A percentile compares a stretch with the other conserved stretches of the same genome.
These are phyloP conservation scores for Camptogramma bilineatum DNA, from an alignment of 2,888 invertebrate genomes.

Conservation along the genomic window DNA sequence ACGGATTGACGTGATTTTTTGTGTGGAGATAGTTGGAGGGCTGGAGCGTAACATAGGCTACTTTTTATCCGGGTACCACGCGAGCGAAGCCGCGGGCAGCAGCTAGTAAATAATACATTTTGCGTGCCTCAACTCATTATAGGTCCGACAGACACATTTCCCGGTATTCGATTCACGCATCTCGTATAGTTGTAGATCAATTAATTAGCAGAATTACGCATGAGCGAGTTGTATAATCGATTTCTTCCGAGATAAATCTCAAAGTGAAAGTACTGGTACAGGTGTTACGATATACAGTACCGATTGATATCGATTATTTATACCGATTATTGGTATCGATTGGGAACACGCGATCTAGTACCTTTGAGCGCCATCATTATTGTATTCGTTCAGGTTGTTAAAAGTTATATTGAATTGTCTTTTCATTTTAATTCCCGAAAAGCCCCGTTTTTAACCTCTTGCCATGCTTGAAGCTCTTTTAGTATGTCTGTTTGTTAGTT, in stretches of 20 bases:
- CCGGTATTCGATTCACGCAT: slow-evolving; percentile 13
- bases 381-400: slow-evolving; percentile 20
- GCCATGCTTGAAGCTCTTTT: no score
- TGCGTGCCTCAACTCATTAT: neutral
- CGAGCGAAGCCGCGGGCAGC: no score
- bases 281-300: slow-evolving; percentile 60
- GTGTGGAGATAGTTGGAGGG: no score
- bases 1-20: no score
- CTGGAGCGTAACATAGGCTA: no score
- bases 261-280: slow-evolving; percentile 72
- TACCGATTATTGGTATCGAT: slow-evolving; percentile 36
- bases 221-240: slow-evolving; percentile 69
- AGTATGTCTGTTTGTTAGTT: no score
- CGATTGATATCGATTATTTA: slow-evolving; percentile 21
- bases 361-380: slow-evolving; percentile 36
- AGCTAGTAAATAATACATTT: neutral
- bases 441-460: no score
- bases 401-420: slow-evolving; percentile 6
- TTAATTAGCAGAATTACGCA: slow-evolving; percentile 53
- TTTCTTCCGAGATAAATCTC: slow-evolving; percentile 63
- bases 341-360: slow-evolving; percentile 70
- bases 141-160: slow-evolving; percentile 2
- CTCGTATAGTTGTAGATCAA: slow-evolving; percentile 37
- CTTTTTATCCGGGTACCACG: no score
- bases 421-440: no score